Evolutionary conservation across 2,113 vertebrate species (phyloP), one percentile per base, ranked within the genome.

Genomic region (Monarcha castaneiventris): DNA sequence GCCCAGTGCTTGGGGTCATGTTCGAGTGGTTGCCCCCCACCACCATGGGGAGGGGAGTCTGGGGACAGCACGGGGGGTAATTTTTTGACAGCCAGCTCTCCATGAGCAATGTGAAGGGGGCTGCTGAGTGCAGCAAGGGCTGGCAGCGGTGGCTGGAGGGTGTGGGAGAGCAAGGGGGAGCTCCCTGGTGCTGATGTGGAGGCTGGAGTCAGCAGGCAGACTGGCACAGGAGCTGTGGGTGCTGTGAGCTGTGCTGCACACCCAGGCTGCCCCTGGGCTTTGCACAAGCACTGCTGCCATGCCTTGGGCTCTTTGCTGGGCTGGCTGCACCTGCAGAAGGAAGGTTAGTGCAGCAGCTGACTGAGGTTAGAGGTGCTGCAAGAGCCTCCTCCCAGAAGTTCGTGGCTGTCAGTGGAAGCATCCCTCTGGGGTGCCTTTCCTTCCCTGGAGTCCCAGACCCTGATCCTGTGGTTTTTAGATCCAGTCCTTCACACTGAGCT

Each of bases 81-180:
- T 43, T 49, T 77, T 64, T 44, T 39, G 39, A 13, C 58, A 76
- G 39, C 6, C 58, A 86, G 51, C 69, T 78, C 52, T 68, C 59
- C 0, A 0, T 0, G 3, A 81, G 43, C 39, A 16, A 0, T 37
- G 41, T 29, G 48, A 63, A 68, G 23, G 9, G 10, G 59, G 35
- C 64, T 87, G 54, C 48, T 76, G 55, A 8, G 5, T 0, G 4
- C 48, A 67, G 74, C 22, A 12, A 44, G 48, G 63, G 41, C 54
- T 63, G 48, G 52, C 73, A 41, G 58, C 0, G 0, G 48, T n/a
- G 64, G 39, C 37, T 69, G 67, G 27, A 25, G 30, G 32, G 19
- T 0, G 9, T n/a, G 27, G 39, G 66, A 55, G 41, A 44, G 43
- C 16, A 7, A 22, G 14, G 29, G 15, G 26, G 5, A 37, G 8